Evolutionary conservation across 1,140 invertebrate species (phyloP), one percentile per base, ranked within the genome.

Genomic region (Trichonephila clavipes): DNA sequence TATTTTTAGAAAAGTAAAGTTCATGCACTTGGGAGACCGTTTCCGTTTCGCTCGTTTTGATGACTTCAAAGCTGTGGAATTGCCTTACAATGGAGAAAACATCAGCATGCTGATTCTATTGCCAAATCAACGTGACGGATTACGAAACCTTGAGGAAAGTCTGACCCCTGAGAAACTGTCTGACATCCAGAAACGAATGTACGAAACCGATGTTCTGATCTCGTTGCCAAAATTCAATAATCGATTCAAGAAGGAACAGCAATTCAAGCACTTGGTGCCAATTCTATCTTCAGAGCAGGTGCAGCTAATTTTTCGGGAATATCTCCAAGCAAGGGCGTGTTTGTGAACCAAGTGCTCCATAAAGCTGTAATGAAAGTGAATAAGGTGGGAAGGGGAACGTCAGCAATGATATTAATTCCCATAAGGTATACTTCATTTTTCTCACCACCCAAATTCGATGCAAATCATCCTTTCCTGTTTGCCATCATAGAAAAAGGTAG

Each of bases 21-120:
- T 98, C 96, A 99, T 99, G 98, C 97, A 96, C 82, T 97, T 98
- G 94, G 98, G 98, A 95, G 97, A 97, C 81, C 97, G 96, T 51
- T 98, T 98, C 95, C 97, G 97, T 95, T 96, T 97, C 95, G 97
- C 97, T 2, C 96, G 96, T 83, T 95, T 97, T 92, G 95, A 96
- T 0, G 96, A 97, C 14, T 96, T 97, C 8, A 96, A 97, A 94
- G 96, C 97, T 1, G 94, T 98, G 7, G 97, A 98, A 96, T 95
- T 98, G 81, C 97, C 97, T 0, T 98, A 98, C 95, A 97, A 96
- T 95, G 97, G 94, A n/a, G 94, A 95, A 18, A 94, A 95, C n/a
- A 72, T 95, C 16, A 95, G 95, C 83, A 96, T 96, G 96, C 86
- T 95, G 5, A 62, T 96, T 40, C 14, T 96, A 10, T 86, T 96